phyloP scores from a whole-genome alignment of 2,888 invertebrate genomes.

The Pterostichus niger region DNA sequence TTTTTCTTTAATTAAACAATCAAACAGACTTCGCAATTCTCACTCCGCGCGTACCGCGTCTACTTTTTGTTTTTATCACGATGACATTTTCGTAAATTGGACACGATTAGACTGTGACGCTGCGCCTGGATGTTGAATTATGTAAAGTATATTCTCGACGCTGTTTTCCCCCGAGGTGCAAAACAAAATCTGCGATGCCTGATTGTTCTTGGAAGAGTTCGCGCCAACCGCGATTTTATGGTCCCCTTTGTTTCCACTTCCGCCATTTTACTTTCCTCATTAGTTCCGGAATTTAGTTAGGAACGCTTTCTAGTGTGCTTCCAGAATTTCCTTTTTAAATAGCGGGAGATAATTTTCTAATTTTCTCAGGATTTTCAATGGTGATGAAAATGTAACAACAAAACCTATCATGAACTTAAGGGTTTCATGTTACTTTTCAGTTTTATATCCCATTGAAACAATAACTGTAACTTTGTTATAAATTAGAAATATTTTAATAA shows the following conservation, averaged over 20 bases:
- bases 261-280: slow-evolving; percentile 59
- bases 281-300: slow-evolving; percentile 48
- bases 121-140: neutral
- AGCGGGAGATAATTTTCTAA: neutral
- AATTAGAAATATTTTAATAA: no score
- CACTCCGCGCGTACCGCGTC: neutral
- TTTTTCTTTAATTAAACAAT: slow-evolving; percentile 67
- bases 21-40: slow-evolving; percentile 21
- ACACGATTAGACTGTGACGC: slow-evolving; percentile 56
- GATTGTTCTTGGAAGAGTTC: slow-evolving; percentile 64
- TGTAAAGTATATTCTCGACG: slow-evolving; percentile 33
- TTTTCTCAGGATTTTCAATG: neutral
- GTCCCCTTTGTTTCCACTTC: slow-evolving; percentile 44
- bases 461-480: no score
- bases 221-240: slow-evolving; percentile 61
- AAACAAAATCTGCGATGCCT: slow-evolving; percentile 62
- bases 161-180: slow-evolving; percentile 60
- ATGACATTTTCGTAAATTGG: slow-evolving; percentile 65
- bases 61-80: slow-evolving; percentile 65
- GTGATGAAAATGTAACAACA: no score
- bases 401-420: no score
- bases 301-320: neutral
- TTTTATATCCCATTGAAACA: no score
- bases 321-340: slow-evolving; percentile 1
- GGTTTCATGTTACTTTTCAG: no score